A percentile compares a stretch with the other conserved stretches of the same genome.
phyloP scores from a whole-genome alignment of 2,797 vertebrate genomes.

The Coilia nasus region DNA sequence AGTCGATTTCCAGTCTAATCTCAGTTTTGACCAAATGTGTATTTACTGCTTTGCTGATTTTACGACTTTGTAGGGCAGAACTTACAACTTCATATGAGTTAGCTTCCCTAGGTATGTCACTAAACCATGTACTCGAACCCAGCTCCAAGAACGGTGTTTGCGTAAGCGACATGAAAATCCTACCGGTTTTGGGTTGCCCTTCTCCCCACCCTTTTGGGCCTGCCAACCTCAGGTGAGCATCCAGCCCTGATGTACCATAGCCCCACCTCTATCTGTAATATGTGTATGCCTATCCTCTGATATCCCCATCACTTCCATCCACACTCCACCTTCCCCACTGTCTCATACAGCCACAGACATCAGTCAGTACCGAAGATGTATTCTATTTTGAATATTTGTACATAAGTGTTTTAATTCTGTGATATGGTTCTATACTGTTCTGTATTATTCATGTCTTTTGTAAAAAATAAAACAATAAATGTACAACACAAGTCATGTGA shows the following conservation, averaged over 20 bases:
- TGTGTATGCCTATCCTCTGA: conserved; percentile 26
- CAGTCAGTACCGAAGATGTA: conserved; percentile 86
- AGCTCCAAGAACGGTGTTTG: background rate
- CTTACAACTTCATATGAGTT: no score
- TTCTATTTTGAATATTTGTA: conserved; percentile 93
- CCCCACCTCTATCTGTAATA: background rate
- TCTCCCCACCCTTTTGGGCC: background rate
- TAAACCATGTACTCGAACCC: no score
- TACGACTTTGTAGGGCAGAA: no score
- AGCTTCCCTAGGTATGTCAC: no score
- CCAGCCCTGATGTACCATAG: background rate
- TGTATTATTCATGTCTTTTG: conserved; percentile 63
- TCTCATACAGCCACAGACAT: conserved; percentile 59
- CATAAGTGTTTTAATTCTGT: conserved; percentile 75
- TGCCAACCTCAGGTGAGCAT: conserved; percentile 14
- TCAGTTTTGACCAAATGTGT: no score
- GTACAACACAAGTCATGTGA: conserved; percentile 48
- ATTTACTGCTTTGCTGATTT: no score
- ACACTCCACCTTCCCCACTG: conserved; percentile 49
- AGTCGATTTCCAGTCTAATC: no score
- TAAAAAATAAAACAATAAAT: conserved; percentile 66
- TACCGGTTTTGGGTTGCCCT: background rate
- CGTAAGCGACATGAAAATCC: background rate
- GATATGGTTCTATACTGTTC: conserved; percentile 68
- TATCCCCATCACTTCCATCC: conserved; percentile 36